Conservation (phyloP, 2,888 invertebrate species). For the Himalopsyche kuldschensis region DNA sequence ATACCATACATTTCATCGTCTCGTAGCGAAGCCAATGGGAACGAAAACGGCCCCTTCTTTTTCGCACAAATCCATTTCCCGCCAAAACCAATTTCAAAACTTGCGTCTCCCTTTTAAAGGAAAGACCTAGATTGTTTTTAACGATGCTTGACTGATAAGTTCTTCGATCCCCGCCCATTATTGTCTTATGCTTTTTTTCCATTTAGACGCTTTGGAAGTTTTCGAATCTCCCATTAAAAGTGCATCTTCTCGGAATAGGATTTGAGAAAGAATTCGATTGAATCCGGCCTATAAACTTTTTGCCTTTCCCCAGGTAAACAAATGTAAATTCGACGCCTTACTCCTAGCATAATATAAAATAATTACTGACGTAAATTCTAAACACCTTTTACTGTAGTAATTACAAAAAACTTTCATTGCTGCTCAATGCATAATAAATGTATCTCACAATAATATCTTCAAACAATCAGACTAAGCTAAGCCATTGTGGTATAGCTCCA, state of each 20-base stretch:
- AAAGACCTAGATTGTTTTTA: slow-evolving; percentile 23
- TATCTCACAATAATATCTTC: no score
- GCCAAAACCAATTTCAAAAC: slow-evolving; percentile 23
- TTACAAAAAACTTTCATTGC: no score
- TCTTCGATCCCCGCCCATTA: slow-evolving; percentile 18
- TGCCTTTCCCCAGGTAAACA: background rate
- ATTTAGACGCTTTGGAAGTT: slow-evolving; percentile 17
- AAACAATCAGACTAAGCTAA: no score
- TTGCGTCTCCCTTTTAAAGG: slow-evolving; percentile 15
- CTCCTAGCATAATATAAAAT: background rate
- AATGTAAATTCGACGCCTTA: background rate
- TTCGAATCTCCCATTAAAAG: slow-evolving; percentile 2
- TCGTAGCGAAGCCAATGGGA: background rate
- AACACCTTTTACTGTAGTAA: no score
- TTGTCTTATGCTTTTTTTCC: slow-evolving; percentile 13
- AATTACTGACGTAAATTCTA: no score
- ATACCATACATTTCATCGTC: background rate
- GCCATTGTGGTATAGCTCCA: no score
- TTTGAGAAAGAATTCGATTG: background rate
- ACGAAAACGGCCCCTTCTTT: background rate
- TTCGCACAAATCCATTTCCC: slow-evolving; percentile 11
- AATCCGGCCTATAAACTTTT: background rate
- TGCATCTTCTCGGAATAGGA: background rate
- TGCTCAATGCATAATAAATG: no score
- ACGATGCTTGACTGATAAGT: slow-evolving; percentile 26